Base-by-base conservation (phyloP, 2,113 vertebrate genomes). In the Chionomys nivalis region DNA sequence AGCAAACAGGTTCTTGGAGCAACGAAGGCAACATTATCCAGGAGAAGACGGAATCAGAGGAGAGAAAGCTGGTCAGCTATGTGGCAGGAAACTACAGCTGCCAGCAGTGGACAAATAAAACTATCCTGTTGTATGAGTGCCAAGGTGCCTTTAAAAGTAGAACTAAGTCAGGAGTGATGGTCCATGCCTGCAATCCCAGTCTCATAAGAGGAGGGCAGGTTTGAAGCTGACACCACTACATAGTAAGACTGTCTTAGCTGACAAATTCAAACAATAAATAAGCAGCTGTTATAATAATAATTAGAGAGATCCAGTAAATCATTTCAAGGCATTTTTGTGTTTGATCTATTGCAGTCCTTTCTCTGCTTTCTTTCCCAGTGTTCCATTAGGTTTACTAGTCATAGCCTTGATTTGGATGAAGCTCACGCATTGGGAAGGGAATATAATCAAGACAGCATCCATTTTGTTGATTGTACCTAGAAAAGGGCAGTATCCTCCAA, bases 61-160 rank as follows among this genome's bases (percentile, higher is more conserved):
- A 96, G 42, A 85, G 66, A 76, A 94, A 91, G 14, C 42, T 61
- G 9, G 36, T 52, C 44, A 49, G 55, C 13, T 14, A 55, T 36
- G 39, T 83, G 77, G 16, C 52, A 5, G 9, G 65, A 91, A 96
- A 73, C 44, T 68, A 72, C 33, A 77, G 55, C 7, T 73, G 52
- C 85, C 33, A 70, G 94, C 36, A 89, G 7, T 4, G 23, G 4
- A 93, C 83, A 79, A 93, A 87, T 11, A 78, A 77, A 89, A 92
- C 79, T 82, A 28, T 21, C 36, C 83, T 87, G n/a, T 28, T 58
- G 77, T 24, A 82, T 16, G n/a, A 96, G 87, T 75, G 52, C 61
- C 81, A 95, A 92, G 58, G 90, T 89, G 55, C 49, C 65, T 87
- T 92, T 73, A 52, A 58, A 92, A 19, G 2, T 33, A 68, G 44